A percentile compares a stretch with the other conserved stretches of the same genome.
phyloP scores from a whole-genome alignment of 1,140 invertebrate species.

The Tetranychus urticae region DNA sequence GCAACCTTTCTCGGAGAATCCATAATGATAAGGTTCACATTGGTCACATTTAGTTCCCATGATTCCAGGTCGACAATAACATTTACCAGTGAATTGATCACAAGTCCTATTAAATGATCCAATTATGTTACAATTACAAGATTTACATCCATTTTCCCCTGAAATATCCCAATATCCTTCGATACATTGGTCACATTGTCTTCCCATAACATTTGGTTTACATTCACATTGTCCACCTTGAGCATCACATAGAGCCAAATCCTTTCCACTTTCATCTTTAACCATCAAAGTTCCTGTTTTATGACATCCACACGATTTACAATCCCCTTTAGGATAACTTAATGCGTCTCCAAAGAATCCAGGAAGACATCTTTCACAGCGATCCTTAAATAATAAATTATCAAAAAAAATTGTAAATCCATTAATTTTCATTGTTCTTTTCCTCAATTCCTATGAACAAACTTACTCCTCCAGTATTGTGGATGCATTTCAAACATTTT shows the following conservation, averaged over 20 bases:
- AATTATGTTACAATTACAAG: constrained; percentile 51
- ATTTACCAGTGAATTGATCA: constrained; percentile 42
- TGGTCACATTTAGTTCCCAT: constrained; percentile 58
- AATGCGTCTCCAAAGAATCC: constrained; percentile 70
- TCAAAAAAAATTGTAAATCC: too few species aligned
- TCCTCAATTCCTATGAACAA: constrained; percentile 18
- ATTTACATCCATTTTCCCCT: constrained; percentile 34
- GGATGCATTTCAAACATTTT: constrained; percentile 87
- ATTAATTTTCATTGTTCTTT: too few species aligned
- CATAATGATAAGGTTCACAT: constrained; percentile 61
- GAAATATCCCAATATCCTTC: constrained; percentile 28
- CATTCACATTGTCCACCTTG: constrained; percentile 71
- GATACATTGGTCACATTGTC: constrained; percentile 60
- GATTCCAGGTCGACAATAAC: constrained; percentile 57
- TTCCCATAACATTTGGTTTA: constrained; percentile 47
- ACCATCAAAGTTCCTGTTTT: background rate
- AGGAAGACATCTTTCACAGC: constrained; percentile 62
- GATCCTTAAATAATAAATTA: constrained; percentile 16
- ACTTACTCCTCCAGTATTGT: constrained; percentile 64
- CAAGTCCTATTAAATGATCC: constrained; percentile 64
- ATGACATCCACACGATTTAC: constrained; percentile 26
- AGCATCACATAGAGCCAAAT: constrained; percentile 38
- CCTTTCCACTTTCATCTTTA: background rate
- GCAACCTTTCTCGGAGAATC: constrained; percentile 63
- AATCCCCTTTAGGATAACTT: constrained; percentile 64